A percentile compares a stretch with the other conserved stretches of the same genome.
Evolutionary conservation across 1,140 invertebrate genomes (phyloP).

Genomic region (Caenorhabditis remanei): DNA sequence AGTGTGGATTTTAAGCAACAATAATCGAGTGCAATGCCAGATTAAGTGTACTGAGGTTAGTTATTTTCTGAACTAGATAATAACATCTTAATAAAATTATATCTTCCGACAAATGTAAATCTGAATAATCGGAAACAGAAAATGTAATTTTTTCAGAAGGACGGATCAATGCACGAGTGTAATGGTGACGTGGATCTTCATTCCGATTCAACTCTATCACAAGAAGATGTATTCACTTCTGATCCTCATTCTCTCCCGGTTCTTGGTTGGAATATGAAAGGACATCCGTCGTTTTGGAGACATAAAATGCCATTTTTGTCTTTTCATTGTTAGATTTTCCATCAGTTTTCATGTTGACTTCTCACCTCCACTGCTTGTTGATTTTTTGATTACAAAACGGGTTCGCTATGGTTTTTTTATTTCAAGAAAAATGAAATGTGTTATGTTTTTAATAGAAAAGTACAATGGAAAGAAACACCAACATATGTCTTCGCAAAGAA

Average conservation of each 20-base stretch:
- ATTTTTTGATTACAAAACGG: conserved; percentile 43
- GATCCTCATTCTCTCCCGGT: conserved; percentile 71
- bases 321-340: conserved; percentile 66
- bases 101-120: not conserved
- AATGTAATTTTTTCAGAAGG: conserved; percentile 66
- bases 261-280: conserved; percentile 75
- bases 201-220: conserved; percentile 67
- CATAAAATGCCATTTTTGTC: conserved; percentile 75
- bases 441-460: not conserved
- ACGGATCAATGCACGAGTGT: conserved; percentile 67
- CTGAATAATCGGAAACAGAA: not conserved
- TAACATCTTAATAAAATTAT: too few species aligned
- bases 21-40: conserved; percentile 67
- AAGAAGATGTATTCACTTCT: conserved; percentile 74
- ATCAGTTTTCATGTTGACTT: not conserved
- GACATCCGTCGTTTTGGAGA: conserved; percentile 74
- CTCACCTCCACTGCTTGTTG: not conserved
- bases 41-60: conserved; percentile 70
- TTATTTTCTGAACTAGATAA: not conserved
- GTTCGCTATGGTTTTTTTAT: conserved; percentile 3
- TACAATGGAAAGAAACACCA: not conserved
- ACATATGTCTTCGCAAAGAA: too few species aligned
- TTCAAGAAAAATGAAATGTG: not conserved
- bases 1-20: conserved; percentile 68
- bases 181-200: conserved; percentile 70